phyloP scores from a whole-genome alignment of 1,140 invertebrate species.

The Melipona quadrifasciata region DNA sequence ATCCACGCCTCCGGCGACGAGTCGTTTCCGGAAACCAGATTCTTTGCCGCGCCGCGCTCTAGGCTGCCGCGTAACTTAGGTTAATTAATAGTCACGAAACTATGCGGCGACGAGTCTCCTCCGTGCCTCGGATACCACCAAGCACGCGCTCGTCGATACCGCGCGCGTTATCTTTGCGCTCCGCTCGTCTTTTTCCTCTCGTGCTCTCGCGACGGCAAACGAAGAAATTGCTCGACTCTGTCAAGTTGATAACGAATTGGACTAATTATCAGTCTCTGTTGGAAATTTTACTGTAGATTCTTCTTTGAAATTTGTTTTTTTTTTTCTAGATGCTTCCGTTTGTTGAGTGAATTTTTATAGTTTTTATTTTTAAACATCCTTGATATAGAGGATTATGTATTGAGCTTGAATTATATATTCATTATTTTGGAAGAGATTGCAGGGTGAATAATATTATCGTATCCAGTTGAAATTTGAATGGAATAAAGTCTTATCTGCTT shows the following conservation, averaged over 20 bases:
- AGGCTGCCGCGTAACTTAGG: conserved; percentile 41
- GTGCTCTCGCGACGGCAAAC: background rate
- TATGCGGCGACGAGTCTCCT: conserved; percentile 50
- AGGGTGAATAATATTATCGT: background rate
- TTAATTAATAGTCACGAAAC: conserved; percentile 68
- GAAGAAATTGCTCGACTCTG: background rate
- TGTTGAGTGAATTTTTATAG: background rate
- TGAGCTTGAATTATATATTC: background rate
- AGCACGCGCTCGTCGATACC: conserved; percentile 14
- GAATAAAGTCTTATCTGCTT: too few relatives aligned
- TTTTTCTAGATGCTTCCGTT: too few relatives aligned
- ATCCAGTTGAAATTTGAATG: background rate
- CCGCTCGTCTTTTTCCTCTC: background rate
- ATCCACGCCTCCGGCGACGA: background rate
- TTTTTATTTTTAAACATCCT: background rate
- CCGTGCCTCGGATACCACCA: background rate
- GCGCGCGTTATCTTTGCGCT: background rate
- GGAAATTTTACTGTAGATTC: background rate
- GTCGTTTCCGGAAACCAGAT: conserved; percentile 56
- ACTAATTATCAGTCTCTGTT: background rate
- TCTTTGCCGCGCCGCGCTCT: conserved; percentile 42
- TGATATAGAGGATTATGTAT: too few relatives aligned
- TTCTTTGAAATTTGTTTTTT: background rate
- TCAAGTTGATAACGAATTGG: background rate
- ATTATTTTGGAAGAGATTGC: background rate